A percentile compares a stretch with the other conserved stretches of the same genome.
phyloP scores from a whole-genome alignment of 2,888 invertebrate genomes.

The Xylota segnis region DNA sequence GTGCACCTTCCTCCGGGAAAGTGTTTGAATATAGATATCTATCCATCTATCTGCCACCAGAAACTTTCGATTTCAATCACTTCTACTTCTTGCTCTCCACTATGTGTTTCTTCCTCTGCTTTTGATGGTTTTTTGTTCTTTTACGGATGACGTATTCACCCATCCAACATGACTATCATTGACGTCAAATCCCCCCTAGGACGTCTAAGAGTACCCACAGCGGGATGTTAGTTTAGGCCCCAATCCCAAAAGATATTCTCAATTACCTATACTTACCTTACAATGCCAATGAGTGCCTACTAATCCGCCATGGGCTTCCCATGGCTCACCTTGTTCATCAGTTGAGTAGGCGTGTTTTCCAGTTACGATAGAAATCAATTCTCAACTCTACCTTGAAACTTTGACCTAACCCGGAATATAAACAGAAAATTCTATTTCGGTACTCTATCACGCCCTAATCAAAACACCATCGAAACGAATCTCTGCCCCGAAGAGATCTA shows the following conservation, averaged over 20 bases:
- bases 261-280: not conserved
- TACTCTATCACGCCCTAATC: not conserved
- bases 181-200: not conserved
- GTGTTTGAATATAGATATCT: too few species aligned
- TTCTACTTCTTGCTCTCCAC: too few species aligned
- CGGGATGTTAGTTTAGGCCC: not conserved
- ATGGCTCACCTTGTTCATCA: not conserved
- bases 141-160: too few species aligned
- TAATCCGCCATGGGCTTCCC: not conserved
- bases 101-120: too few species aligned
- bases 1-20: too few species aligned
- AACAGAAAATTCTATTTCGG: constrained; percentile 7
- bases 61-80: too few species aligned
- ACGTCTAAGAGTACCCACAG: not conserved
- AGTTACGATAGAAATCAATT: not conserved
- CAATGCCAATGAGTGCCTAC: not conserved
- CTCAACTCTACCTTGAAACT: constrained; percentile 6
- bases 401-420: constrained; percentile 31
- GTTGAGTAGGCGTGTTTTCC: not conserved
- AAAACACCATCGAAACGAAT: not conserved
- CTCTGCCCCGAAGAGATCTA: not conserved
- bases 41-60: too few species aligned
- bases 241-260: not conserved
- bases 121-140: too few species aligned
- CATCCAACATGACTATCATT: not conserved